Conservation (phyloP, 2,113 vertebrate genomes). For the Thryonomys swinderianus region DNA sequence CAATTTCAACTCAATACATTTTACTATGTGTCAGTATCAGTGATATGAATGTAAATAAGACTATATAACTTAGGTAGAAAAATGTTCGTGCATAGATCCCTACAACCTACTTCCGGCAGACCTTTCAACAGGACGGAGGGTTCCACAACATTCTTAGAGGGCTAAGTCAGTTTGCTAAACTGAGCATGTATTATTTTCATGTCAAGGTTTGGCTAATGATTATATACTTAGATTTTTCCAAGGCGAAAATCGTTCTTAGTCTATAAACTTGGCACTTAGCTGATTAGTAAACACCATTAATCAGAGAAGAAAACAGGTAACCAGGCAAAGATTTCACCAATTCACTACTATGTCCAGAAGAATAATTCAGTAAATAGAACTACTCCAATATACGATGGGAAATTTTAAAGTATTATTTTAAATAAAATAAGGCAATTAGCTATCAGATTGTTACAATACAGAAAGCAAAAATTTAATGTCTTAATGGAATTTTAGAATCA, state of each 20-base stretch:
- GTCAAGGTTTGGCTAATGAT: neutral
- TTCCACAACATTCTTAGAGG: neutral
- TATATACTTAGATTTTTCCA: neutral
- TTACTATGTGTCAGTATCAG: neutral
- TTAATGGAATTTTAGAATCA: slow-evolving; percentile 31
- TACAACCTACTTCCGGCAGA: neutral
- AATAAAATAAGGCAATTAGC: slow-evolving; percentile 36
- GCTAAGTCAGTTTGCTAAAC: neutral
- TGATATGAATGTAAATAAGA: neutral
- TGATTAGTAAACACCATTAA: neutral
- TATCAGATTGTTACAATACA: neutral
- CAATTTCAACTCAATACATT: slow-evolving; percentile 31
- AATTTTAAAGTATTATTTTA: slow-evolving; percentile 13
- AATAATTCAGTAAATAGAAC: neutral
- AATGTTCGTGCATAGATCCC: neutral
- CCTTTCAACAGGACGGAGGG: neutral
- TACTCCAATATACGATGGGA: neutral
- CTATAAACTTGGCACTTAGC: neutral
- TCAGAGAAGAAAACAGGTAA: neutral
- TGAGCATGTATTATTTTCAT: neutral
- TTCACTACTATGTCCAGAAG: neutral
- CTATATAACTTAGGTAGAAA: neutral
- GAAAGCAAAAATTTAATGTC: neutral
- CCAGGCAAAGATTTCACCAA: neutral
- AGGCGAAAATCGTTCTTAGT: neutral